Evolutionary conservation across 2,888 invertebrate genomes (phyloP).

Genomic region (Drosophila pseudotalamancana): DNA sequence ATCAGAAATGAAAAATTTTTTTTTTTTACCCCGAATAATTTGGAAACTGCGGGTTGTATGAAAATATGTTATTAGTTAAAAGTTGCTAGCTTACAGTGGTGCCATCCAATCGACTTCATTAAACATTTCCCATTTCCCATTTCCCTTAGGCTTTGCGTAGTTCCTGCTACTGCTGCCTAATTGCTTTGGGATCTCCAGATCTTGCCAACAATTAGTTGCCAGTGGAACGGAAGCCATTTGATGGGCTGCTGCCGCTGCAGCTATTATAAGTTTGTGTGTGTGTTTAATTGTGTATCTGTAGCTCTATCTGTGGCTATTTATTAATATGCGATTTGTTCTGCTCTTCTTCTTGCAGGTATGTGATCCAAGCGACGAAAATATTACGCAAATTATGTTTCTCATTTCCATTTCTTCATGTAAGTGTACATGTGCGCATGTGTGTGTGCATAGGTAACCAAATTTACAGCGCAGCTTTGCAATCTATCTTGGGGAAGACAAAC

Average conservation of each 20-base stretch:
- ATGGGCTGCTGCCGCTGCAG: slow-evolving; percentile 27
- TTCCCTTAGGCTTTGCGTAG: slow-evolving; percentile 6
- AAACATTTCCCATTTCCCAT: no score
- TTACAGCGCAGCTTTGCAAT: slow-evolving; percentile 48
- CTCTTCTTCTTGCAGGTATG: slow-evolving; percentile 43
- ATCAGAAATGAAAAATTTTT: no score
- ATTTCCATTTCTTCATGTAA: slow-evolving; percentile 25
- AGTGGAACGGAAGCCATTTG: slow-evolving; percentile 54
- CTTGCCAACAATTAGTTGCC: slow-evolving; percentile 43
- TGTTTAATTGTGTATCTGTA: slow-evolving; percentile 1
- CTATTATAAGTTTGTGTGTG: neutral
- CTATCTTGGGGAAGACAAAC: slow-evolving; percentile 24
- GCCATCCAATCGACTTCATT: no score
- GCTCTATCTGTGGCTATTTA: slow-evolving; percentile 15
- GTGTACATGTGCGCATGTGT: slow-evolving; percentile 5
- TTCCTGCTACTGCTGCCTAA: slow-evolving; percentile 29
- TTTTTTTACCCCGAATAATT: no score
- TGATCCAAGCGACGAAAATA: slow-evolving; percentile 14
- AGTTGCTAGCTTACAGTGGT: slow-evolving; percentile 20
- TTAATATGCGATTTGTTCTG: slow-evolving; percentile 27
- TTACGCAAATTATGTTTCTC: slow-evolving; percentile 33
- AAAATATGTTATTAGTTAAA: no score
- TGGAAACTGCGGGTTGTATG: no score
- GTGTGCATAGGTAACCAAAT: slow-evolving; percentile 40
- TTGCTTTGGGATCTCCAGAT: slow-evolving; percentile 30